Conservation (phyloP, 2,888 invertebrate species). For the Tetropium fuscum region DNA sequence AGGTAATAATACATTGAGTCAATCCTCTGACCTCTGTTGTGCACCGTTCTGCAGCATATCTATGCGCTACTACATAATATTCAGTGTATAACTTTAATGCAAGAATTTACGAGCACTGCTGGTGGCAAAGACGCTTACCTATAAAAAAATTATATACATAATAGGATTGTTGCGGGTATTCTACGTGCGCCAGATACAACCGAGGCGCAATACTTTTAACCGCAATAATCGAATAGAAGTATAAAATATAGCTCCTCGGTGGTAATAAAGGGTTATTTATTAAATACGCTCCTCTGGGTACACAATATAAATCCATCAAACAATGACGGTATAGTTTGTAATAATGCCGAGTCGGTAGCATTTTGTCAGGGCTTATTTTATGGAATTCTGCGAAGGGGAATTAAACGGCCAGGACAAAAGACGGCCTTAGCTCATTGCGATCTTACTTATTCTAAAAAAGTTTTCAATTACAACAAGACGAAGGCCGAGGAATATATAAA, state of each 20-base stretch:
- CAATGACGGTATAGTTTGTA: constrained; percentile 12
- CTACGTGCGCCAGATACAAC: neutral
- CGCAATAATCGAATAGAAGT: constrained; percentile 6
- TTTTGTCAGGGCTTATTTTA: constrained; percentile 3
- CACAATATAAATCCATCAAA: constrained; percentile 15
- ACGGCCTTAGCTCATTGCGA: constrained; percentile 6
- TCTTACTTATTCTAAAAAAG: constrained; percentile 26
- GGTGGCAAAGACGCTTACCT: no score
- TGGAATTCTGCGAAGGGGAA: constrained; percentile 3
- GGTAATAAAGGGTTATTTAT: constrained; percentile 23
- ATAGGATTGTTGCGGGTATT: neutral
- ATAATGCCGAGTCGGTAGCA: constrained; percentile 5
- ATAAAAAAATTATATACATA: neutral
- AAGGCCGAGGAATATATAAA: constrained; percentile 6
- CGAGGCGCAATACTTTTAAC: neutral
- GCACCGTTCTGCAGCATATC: no score
- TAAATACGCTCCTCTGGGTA: constrained; percentile 18
- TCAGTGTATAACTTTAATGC: no score
- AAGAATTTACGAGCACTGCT: no score
- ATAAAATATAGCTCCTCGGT: neutral
- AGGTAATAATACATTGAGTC: no score
- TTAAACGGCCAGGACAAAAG: constrained; percentile 13
- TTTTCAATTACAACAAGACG: constrained; percentile 28
- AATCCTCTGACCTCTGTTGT: no score
- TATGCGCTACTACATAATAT: no score